Evolutionary conservation across 2,888 invertebrate species (phyloP), one percentile per base, ranked within the genome.

Genomic region (Notocelia uddmanniana): DNA sequence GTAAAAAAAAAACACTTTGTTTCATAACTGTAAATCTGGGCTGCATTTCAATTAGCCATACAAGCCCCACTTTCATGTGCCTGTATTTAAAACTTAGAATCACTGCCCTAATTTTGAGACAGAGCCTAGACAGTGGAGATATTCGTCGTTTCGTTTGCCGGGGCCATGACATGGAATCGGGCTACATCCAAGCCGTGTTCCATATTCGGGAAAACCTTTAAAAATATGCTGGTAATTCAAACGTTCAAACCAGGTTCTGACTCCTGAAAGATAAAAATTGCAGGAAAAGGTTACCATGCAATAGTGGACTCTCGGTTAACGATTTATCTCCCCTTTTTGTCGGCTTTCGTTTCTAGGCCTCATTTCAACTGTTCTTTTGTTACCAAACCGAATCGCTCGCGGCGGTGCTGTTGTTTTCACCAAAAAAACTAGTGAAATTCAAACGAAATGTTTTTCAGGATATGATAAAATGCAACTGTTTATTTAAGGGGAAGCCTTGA

Each of bases 351-450:
- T 15, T 54, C 0, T 9, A 26, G n/a, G n/a, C 26, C 26, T 54
- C 26, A 15, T 41, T 15, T 15, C 2, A 6, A 54, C 6, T 26
- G 15, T 54, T 8, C 26, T 26, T 54, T 54, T 54, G 21, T 41
- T 41, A 15, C 54, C 23, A 13, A 13, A 54, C 23, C 54, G 26
- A 54, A 23, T 23, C 54, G 54, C 54, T 54, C 26, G 41, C 54
- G 15, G 10, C 11, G 21, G 21, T 21, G 21, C 21, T 5, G 1
- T 54, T 54, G 23, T 54, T 54, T 54, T 21, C 6, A 26, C 34
- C 41, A 54, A 26, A 54, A 54, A 54, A 23, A 31, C 31, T 26
- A 54, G 54, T 26, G 26, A 54, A 54, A n/a, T 23, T 15, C 23
- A 15, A 54, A 26, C 23, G 54, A 54, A 21, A 10, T 26, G 15